Base-by-base conservation (phyloP, 2,113 vertebrate species). In the Spheniscus mendiculus region DNA sequence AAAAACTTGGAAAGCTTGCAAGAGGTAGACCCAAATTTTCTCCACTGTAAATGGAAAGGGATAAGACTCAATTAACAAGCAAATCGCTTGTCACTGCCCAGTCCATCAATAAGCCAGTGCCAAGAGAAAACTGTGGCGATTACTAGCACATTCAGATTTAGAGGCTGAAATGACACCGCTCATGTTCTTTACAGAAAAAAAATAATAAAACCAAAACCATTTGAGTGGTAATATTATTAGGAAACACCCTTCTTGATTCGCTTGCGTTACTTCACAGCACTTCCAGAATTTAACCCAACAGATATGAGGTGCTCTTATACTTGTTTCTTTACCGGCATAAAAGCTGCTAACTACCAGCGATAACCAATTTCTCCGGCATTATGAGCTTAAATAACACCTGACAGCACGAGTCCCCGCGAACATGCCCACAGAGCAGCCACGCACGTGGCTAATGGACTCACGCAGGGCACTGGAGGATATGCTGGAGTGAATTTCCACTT, bases 401-500 rank as follows among this genome's bases (percentile, higher is more conserved):
- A 92, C 96, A 96, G 95, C 90, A 59, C 49, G 4, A 95, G 86
- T 94, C 93, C 59, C 72, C 7, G 10, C 15, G 52, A 97, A 95
- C 59, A 76, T 86, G 83, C 62, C 84, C 81, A 93, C 83, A 83
- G 95, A 97, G 95, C 73, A 56, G 93, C 89, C 25, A 0, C 5
- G 10, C 9, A 55, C 50, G 17, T 70, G 84, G 93, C 93, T 97
- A 94, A 97, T 87, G 95, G 96, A 95, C 96, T 94, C 92, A 86
- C 4, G 38, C 89, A 81, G 94, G 89, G 95, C 97, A 96, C 96
- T 69, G 95, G 97, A 96, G 97, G 95, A 95, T 95, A 96, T 9
- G 85, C 72, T 56, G 91, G 63, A 76, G 69, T 4, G 23, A 65
- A 82, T 95, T 97, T 92, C 93, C 92, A 97, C 93, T 98, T 97